A percentile compares a stretch with the other conserved stretches of the same genome.
Evolutionary conservation across 2,888 invertebrate genomes (phyloP).

Genomic region (Lithophane semibrunnea): DNA sequence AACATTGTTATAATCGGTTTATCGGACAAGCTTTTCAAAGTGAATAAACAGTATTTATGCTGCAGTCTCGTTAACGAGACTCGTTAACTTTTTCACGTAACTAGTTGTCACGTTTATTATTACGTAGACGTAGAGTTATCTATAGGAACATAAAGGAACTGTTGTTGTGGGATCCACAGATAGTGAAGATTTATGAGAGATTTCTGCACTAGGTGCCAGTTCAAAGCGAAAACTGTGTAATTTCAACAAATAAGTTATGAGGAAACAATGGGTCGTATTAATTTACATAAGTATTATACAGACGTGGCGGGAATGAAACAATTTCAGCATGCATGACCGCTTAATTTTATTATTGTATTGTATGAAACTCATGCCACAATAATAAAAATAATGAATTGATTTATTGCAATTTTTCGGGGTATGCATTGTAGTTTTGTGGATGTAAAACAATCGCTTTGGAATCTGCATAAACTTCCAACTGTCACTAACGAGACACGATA

Average conservation of each 20-base stretch:
- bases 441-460: neutral
- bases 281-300: constrained; percentile 15
- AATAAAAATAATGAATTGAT: neutral
- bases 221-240: neutral
- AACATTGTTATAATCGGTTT: constrained; percentile 76
- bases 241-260: constrained; percentile 1
- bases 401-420: neutral
- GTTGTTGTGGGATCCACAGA: neutral
- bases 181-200: constrained; percentile 12
- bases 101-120: constrained; percentile 23
- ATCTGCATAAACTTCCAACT: no score
- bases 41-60: constrained; percentile 71
- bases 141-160: neutral
- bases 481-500: no score
- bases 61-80: constrained; percentile 63
- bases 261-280: constrained; percentile 17
- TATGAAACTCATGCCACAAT: neutral
- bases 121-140: neutral
- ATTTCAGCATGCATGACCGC: constrained; percentile 17
- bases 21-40: constrained; percentile 72
- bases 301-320: neutral
- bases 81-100: constrained; percentile 48
- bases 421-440: neutral
- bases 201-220: neutral
- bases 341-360: constrained; percentile 1